phyloP scores from a whole-genome alignment of 2,888 invertebrate genomes.

The Drosophila lutescens region DNA sequence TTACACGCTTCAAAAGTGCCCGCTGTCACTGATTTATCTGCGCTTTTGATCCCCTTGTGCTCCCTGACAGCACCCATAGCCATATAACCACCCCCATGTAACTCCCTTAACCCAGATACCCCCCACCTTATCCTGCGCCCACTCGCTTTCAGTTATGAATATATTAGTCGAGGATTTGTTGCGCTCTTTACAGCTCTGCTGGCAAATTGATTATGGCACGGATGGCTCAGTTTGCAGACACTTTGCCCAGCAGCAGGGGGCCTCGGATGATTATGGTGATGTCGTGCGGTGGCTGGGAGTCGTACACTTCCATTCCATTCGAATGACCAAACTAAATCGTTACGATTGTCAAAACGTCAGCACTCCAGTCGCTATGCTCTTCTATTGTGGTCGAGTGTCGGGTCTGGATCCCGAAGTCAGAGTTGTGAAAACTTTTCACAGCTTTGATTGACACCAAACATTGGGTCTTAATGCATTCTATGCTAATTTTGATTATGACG shows the following conservation, averaged over 20 bases:
- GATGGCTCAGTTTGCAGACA: slow-evolving; percentile 31
- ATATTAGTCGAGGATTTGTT: slow-evolving; percentile 76
- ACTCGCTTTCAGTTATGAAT: slow-evolving; percentile 75
- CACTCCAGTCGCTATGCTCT: slow-evolving; percentile 18
- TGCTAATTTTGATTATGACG: slow-evolving; percentile 72
- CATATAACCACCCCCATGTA: not conserved
- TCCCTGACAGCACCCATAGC: slow-evolving; percentile 2
- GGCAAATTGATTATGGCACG: slow-evolving; percentile 55
- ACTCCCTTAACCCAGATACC: slow-evolving; percentile 11
- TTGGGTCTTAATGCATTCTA: slow-evolving; percentile 79
- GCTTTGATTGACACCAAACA: slow-evolving; percentile 81
- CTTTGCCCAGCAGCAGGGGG: slow-evolving; percentile 19
- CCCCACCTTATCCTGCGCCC: slow-evolving; percentile 28
- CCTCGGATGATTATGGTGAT: slow-evolving; percentile 33
- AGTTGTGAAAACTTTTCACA: slow-evolving; percentile 65
- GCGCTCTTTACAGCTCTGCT: slow-evolving; percentile 56
- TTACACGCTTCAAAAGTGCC: slow-evolving; percentile 73
- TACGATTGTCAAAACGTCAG: slow-evolving; percentile 75
- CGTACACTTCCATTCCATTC: slow-evolving; percentile 43
- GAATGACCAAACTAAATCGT: slow-evolving; percentile 61
- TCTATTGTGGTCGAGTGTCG: slow-evolving; percentile 17
- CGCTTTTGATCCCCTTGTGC: slow-evolving; percentile 5
- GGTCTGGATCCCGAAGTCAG: slow-evolving; percentile 37
- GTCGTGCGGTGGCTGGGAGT: slow-evolving; percentile 51
- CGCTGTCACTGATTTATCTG: slow-evolving; percentile 72